These are phyloP conservation scores for Rhinolophus ferrumequinum DNA, from an alignment of 2,113 vertebrate genomes.

Conservation along the genomic window DNA sequence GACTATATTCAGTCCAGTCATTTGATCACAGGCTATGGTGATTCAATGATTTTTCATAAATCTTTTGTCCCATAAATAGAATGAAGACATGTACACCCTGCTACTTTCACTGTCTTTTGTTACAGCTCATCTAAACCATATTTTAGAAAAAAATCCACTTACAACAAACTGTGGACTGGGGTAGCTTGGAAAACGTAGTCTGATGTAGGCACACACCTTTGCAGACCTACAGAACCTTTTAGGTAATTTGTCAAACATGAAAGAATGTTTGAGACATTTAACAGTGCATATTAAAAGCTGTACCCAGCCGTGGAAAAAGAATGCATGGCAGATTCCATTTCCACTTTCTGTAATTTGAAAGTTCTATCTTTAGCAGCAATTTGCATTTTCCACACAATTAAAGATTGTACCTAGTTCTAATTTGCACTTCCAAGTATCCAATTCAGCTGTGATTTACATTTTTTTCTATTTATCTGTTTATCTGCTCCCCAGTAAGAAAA, in stretches of 20 bases:
- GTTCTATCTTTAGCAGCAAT: conserved; percentile 73
- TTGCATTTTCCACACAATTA: conserved; percentile 79
- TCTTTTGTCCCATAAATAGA: background rate
- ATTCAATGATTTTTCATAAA: conserved; percentile 22
- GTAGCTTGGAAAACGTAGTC: background rate
- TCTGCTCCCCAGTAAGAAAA: background rate
- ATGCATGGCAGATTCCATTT: background rate
- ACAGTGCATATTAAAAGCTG: background rate
- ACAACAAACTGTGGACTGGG: background rate
- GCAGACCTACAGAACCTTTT: background rate
- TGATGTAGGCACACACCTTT: background rate
- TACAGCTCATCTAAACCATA: background rate
- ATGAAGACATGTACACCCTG: background rate
- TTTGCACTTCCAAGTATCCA: conserved; percentile 70
- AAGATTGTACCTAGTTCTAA: conserved; percentile 62
- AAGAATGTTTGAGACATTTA: background rate
- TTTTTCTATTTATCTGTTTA: conserved; percentile 15
- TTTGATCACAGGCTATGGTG: background rate
- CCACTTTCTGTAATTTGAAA: conserved; percentile 57
- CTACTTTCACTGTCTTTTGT: background rate
- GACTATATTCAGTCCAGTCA: background rate
- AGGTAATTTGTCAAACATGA: background rate
- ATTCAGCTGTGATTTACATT: conserved; percentile 57
- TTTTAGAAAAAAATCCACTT: background rate
- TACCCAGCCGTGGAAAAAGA: background rate